Evolutionary conservation across 2,797 vertebrate species (phyloP).

Genomic region (Dallia pectoralis): DNA sequence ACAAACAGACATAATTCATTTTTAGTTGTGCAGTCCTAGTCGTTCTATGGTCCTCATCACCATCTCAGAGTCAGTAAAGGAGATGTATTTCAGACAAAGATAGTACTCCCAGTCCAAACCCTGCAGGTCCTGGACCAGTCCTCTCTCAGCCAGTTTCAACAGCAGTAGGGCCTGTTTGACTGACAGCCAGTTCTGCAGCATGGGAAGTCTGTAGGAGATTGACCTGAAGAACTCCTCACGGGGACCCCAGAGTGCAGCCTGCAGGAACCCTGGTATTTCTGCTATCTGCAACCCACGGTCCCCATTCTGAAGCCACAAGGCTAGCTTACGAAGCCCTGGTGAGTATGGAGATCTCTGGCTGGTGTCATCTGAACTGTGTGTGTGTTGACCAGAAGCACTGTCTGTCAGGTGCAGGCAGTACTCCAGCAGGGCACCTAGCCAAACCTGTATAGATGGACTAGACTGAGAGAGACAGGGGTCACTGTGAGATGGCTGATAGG

Average conservation of each 20-base stretch:
- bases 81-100: slow-evolving; percentile 78
- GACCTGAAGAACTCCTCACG: slow-evolving; percentile 51
- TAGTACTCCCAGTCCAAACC: slow-evolving; percentile 74
- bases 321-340: slow-evolving; percentile 65
- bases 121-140: slow-evolving; percentile 27
- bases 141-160: slow-evolving; percentile 75
- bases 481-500: slow-evolving; percentile 16
- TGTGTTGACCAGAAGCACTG: slow-evolving; percentile 10
- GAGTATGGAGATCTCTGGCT: slow-evolving; percentile 59
- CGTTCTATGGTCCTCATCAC: slow-evolving; percentile 52
- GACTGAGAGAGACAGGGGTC: slow-evolving; percentile 11
- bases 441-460: slow-evolving; percentile 54
- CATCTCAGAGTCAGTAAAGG: slow-evolving; percentile 55
- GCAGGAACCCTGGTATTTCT: slow-evolving; percentile 64
- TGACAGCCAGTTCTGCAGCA: slow-evolving; percentile 72
- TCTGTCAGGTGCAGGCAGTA: slow-evolving; percentile 59
- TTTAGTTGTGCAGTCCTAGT: slow-evolving; percentile 41
- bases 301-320: slow-evolving; percentile 58
- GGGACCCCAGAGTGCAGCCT: slow-evolving; percentile 84
- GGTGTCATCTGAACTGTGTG: slow-evolving; percentile 18
- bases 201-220: slow-evolving; percentile 28
- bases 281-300: slow-evolving; percentile 43
- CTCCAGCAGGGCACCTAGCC: slow-evolving; percentile 67
- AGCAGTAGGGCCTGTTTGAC: slow-evolving; percentile 74
- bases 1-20: background rate